A percentile compares a stretch with the other conserved stretches of the same genome.
Evolutionary conservation across 1,140 invertebrate species (phyloP).

Genomic region (Pseudomyrmex sp.): DNA sequence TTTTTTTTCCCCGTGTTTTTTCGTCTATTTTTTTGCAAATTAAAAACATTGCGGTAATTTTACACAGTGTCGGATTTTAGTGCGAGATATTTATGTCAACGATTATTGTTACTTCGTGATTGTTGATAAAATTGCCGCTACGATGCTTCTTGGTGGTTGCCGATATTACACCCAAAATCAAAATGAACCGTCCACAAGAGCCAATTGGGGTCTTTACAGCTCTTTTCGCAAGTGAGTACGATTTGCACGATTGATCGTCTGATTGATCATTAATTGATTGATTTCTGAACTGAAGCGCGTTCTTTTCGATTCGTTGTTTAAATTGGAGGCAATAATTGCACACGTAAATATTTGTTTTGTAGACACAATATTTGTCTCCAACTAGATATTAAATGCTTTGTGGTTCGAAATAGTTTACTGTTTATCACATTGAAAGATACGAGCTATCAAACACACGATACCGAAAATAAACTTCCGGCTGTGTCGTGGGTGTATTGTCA

Average conservation of each 20-base stretch:
- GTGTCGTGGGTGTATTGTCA: neutral
- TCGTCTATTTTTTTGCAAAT: neutral
- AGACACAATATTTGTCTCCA: neutral
- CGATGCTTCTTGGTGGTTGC: constrained; percentile 80
- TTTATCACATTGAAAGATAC: neutral
- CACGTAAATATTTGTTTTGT: too few relatives aligned
- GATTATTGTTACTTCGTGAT: constrained; percentile 20
- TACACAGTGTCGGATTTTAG: constrained; percentile 1
- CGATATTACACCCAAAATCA: constrained; percentile 75
- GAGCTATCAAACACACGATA: neutral
- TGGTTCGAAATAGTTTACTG: neutral
- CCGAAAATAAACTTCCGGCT: neutral
- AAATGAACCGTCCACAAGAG: constrained; percentile 76
- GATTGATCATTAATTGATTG: constrained; percentile 1
- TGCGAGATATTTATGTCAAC: constrained; percentile 22
- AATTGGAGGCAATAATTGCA: neutral
- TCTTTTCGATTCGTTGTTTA: neutral
- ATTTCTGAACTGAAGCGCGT: neutral
- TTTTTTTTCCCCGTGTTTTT: neutral
- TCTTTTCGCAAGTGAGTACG: constrained; percentile 82
- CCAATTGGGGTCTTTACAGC: constrained; percentile 78
- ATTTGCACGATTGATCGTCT: neutral
- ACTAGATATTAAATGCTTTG: neutral
- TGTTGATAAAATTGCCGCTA: constrained; percentile 62
- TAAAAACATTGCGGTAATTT: neutral